These are phyloP conservation scores for Gymnodraco acuticeps DNA, from an alignment of 2,797 vertebrate species.

Conservation along the genomic window DNA sequence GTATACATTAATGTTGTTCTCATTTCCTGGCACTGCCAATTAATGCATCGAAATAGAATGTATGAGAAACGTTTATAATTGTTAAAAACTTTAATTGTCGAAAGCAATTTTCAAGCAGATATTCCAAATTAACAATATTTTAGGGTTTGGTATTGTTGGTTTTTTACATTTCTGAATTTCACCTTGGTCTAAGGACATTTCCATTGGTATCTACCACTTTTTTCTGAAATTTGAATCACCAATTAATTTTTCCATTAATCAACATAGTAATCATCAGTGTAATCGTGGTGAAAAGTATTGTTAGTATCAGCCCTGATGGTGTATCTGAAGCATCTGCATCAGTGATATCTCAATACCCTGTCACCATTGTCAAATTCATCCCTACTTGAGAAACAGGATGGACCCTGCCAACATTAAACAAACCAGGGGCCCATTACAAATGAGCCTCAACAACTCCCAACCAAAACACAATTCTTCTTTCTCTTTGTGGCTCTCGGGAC, in stretches of 20 bases:
- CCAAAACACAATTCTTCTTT: conserved; percentile 58
- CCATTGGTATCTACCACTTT: background rate
- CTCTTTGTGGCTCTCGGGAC: conserved; percentile 44
- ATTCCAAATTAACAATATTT: background rate
- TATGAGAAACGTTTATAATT: background rate
- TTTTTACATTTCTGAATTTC: background rate
- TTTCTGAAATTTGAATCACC: background rate
- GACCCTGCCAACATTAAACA: conserved; percentile 67
- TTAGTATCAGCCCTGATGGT: background rate
- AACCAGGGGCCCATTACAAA: conserved; percentile 53
- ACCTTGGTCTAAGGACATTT: background rate
- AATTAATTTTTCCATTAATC: too few species aligned
- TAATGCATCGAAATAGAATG: too few species aligned
- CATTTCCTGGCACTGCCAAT: background rate
- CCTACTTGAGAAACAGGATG: conserved; percentile 23
- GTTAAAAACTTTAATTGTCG: background rate
- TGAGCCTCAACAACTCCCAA: conserved; percentile 53
- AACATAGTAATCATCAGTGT: background rate
- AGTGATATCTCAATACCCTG: conserved; percentile 17
- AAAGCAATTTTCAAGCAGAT: too few species aligned
- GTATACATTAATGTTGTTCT: background rate
- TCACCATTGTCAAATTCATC: conserved; percentile 61
- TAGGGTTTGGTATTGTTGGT: background rate
- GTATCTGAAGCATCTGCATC: background rate
- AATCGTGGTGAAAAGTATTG: background rate